phyloP scores from a whole-genome alignment of 2,888 invertebrate species.

The Hedychridium roseum region DNA sequence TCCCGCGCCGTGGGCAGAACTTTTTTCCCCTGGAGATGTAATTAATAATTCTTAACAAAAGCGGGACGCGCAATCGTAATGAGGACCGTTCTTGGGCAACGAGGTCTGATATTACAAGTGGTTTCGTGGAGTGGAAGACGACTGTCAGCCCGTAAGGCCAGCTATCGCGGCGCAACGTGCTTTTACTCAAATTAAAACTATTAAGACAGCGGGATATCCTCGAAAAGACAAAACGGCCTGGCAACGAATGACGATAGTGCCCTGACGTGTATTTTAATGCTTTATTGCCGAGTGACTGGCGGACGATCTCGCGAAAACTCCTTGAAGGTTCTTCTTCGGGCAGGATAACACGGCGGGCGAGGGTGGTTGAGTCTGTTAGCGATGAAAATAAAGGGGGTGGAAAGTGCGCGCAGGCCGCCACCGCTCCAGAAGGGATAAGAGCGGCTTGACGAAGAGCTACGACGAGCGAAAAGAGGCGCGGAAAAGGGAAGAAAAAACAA shows the following conservation, averaged over 20 bases:
- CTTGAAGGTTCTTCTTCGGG: constrained; percentile 19
- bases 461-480: neutral
- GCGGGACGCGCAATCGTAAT: constrained; percentile 24
- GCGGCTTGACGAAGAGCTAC: constrained; percentile 18
- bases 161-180: constrained; percentile 17
- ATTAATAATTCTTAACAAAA: constrained; percentile 36
- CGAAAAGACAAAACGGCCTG: too few species aligned
- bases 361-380: constrained; percentile 33
- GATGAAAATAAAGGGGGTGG: constrained; percentile 31
- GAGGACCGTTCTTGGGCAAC: constrained; percentile 20
- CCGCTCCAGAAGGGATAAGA: constrained; percentile 13
- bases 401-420: constrained; percentile 18
- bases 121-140: constrained; percentile 26
- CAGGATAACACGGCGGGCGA: constrained; percentile 26
- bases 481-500: constrained; percentile 2
- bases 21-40: constrained; percentile 32
- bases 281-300: too few species aligned
- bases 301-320: constrained; percentile 21
- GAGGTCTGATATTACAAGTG: constrained; percentile 22
- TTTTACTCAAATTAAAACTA: constrained; percentile 39
- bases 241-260: too few species aligned
- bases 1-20: constrained; percentile 11
- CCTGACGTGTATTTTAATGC: too few species aligned
- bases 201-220: too few species aligned
- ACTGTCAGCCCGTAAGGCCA: constrained; percentile 25